phyloP scores from a whole-genome alignment of 2,888 invertebrate genomes.

The Heterodera filipjevi region DNA sequence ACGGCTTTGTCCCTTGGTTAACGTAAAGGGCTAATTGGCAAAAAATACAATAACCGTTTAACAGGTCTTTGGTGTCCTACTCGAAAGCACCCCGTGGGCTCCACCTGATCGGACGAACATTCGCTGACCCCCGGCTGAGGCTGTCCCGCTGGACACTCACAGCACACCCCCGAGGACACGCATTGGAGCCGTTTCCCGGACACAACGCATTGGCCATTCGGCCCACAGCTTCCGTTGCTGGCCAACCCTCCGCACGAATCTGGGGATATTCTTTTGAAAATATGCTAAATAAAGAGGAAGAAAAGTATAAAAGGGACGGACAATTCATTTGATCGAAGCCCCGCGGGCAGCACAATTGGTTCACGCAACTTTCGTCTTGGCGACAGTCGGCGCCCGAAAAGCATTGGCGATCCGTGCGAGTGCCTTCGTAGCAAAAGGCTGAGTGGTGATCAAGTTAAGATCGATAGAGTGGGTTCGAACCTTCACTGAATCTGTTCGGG shows the following conservation, averaged over 20 bases:
- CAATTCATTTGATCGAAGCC: constrained; percentile 22
- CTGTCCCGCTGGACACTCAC: constrained; percentile 3
- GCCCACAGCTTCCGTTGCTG: neutral
- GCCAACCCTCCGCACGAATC: constrained; percentile 13
- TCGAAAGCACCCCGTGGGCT: neutral
- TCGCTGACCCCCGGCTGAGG: neutral
- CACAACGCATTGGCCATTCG: constrained; percentile 8
- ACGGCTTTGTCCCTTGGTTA: too few species aligned
- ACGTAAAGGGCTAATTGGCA: too few species aligned
- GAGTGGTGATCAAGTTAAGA: neutral
- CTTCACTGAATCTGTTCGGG: constrained; percentile 2
- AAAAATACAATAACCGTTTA: too few species aligned
- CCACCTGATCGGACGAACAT: neutral
- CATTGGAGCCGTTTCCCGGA: neutral
- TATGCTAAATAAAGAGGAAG: neutral
- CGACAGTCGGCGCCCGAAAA: constrained; percentile 5
- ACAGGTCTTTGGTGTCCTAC: too few species aligned
- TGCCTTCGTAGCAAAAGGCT: constrained; percentile 30
- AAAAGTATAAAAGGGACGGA: neutral
- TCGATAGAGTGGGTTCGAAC: neutral
- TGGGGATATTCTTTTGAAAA: neutral
- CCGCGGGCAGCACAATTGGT: constrained; percentile 28
- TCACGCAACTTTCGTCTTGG: constrained; percentile 25
- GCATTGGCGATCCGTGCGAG: constrained; percentile 9
- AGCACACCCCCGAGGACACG: constrained; percentile 5